These are phyloP conservation scores for Lepidostoma basale DNA, from an alignment of 1,140 invertebrate species.

Conservation along the genomic window DNA sequence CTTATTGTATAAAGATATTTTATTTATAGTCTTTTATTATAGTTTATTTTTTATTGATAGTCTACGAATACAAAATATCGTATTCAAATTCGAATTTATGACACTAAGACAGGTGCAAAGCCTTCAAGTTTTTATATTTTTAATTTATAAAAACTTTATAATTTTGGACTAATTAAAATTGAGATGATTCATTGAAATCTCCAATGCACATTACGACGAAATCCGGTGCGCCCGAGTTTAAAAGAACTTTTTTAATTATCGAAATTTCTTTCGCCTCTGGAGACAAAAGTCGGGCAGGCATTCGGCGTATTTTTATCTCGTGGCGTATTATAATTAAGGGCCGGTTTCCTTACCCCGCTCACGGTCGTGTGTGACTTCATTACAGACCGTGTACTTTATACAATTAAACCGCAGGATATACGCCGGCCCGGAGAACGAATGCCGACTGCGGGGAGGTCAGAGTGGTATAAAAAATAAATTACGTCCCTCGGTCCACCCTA, in stretches of 20 bases:
- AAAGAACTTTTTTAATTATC: constrained; percentile 23
- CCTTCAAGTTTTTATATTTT: too few species aligned
- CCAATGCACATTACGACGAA: background rate
- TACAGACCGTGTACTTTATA: constrained; percentile 30
- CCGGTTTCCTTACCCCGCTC: background rate
- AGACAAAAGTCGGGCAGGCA: background rate
- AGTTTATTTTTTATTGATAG: too few species aligned
- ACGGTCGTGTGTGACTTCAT: constrained; percentile 19
- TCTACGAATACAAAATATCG: too few species aligned
- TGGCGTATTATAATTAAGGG: constrained; percentile 26
- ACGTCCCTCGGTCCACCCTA: constrained; percentile 15
- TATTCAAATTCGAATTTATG: too few species aligned
- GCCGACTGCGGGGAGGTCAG: constrained; percentile 29
- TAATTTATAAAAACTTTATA: too few species aligned
- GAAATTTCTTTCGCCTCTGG: constrained; percentile 1
- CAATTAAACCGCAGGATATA: constrained; percentile 31
- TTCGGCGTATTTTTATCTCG: constrained; percentile 21
- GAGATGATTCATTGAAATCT: background rate
- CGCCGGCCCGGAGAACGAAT: constrained; percentile 21
- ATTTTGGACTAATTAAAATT: background rate
- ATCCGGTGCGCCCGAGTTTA: background rate
- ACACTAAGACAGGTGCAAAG: too few species aligned
- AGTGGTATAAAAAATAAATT: constrained; percentile 41
- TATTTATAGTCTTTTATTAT: too few species aligned
- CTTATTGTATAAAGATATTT: too few species aligned